These are phyloP conservation scores for Ariolimax columbianus DNA, from an alignment of 2,888 invertebrate genomes.

Conservation along the genomic window DNA sequence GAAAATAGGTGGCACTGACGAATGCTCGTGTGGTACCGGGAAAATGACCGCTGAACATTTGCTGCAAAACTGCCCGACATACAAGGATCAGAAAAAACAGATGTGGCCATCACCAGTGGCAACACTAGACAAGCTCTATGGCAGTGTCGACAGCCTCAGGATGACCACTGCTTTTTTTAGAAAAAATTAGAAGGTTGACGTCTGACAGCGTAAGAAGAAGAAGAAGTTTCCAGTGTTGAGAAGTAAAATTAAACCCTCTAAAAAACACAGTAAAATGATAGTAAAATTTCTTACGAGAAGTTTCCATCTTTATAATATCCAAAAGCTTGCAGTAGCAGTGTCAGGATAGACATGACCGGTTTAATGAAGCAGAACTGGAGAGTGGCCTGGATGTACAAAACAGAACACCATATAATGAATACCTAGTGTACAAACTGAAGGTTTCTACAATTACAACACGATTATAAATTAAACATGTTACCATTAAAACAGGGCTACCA, in stretches of 20 bases:
- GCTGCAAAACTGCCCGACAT: no score
- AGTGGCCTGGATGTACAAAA: constrained; percentile 84
- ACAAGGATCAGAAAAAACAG: no score
- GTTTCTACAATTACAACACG: neutral
- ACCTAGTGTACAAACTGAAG: neutral
- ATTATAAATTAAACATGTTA: neutral
- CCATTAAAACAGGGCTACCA: no score
- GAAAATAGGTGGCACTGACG: no score
- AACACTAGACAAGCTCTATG: no score
- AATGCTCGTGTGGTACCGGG: no score
- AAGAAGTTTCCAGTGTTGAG: neutral
- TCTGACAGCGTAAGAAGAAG: no score
- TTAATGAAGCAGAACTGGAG: constrained; percentile 99
- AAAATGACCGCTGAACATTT: no score
- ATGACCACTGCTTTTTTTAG: no score
- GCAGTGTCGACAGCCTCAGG: no score
- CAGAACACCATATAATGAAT: neutral
- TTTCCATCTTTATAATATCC: constrained; percentile 98
- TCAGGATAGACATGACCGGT: constrained; percentile 97
- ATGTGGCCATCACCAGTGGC: no score
- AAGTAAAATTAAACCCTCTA: neutral
- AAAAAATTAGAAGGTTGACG: no score
- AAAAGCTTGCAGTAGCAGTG: constrained; percentile 95
- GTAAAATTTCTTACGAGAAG: constrained; percentile 86
- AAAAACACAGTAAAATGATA: neutral